Evolutionary conservation across 2,797 vertebrate species (phyloP), one percentile per base, ranked within the genome.

Genomic region (Gymnodraco acuticeps): DNA sequence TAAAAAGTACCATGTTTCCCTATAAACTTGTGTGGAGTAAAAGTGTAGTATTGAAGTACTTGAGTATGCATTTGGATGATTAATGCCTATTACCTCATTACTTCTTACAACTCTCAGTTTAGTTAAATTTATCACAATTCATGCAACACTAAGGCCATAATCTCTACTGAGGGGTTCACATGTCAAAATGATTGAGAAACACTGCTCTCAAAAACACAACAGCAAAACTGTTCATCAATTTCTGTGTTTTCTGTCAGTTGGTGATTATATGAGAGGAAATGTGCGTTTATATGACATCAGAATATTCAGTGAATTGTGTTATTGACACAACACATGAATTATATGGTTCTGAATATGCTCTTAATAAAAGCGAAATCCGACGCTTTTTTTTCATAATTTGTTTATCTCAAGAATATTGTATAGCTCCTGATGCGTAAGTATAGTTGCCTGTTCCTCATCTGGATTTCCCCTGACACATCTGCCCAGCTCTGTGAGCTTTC

Each of bases 401-500:
- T 12, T 70, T 77, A 14, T 80, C 15, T 27, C 4, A 27, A 27
- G 27, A 53, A 48, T 78, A 64, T 33, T 81, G 23, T 68, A 75
- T 81, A 83, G 51, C 38, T 81, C 63, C 31, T 52, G 55, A 82
- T 62, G 8, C 58, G 2, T 67, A 80, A 56, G 4, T 64, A 81
- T 56, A 64, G 42, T 42, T 51, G 42, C 47, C 42, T 54, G 27
- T 64, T 84, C 48, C 54, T 86, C 74, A 75, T 87, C 73, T 78
- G 69, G 61, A 81, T 76, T 23, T 80, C 72, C 74, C 80, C 11
- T 64, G 78, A 79, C 76, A 89, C 73, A 83, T 83, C 86, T 89
- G 76, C 41, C 66, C 54, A 14, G n/a, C 77, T 74, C 59, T 75
- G 45, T 75, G 55, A 80, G 73, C 79, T 77, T 87, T 88, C 69